These are phyloP conservation scores for Heterohyrax brucei DNA, from an alignment of 2,797 vertebrate species.

Conservation along the genomic window DNA sequence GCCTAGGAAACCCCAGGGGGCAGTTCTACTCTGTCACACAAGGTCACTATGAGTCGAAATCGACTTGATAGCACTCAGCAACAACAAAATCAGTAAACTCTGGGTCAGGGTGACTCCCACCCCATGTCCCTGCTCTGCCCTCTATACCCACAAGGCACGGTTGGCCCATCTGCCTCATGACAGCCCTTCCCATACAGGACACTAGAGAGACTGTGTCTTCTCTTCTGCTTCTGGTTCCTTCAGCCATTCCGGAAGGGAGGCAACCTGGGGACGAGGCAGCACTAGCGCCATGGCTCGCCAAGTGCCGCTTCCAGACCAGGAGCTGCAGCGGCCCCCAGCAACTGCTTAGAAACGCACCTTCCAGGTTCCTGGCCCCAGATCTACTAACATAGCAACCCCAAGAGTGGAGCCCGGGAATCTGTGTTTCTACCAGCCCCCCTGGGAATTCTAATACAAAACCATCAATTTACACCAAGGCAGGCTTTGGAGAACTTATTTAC, in stretches of 20 bases:
- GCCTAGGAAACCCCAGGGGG: neutral
- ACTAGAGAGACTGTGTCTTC: fast-evolving
- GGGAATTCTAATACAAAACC: neutral
- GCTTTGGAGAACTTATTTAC: neutral
- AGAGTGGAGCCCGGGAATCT: neutral
- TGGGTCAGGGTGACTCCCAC: neutral
- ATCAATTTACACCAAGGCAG: neutral
- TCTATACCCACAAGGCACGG: neutral
- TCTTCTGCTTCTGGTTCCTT: neutral
- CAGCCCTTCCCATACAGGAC: neutral
- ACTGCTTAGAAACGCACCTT: neutral
- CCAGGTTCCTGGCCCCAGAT: neutral
- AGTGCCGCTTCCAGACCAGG: neutral
- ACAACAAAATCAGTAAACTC: neutral
- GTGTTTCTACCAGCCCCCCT: neutral
- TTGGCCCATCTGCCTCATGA: neutral
- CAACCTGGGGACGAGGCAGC: neutral
- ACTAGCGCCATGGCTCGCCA: neutral
- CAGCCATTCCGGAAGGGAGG: neutral
- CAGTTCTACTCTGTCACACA: too few species aligned
- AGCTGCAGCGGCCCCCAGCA: neutral
- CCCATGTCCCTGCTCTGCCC: neutral
- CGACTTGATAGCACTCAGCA: neutral
- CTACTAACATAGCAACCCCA: neutral
- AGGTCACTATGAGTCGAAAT: neutral